Evolutionary conservation across 92 coral and sea anemone species (phyloP).

Genomic region (Actinernus sp.): DNA sequence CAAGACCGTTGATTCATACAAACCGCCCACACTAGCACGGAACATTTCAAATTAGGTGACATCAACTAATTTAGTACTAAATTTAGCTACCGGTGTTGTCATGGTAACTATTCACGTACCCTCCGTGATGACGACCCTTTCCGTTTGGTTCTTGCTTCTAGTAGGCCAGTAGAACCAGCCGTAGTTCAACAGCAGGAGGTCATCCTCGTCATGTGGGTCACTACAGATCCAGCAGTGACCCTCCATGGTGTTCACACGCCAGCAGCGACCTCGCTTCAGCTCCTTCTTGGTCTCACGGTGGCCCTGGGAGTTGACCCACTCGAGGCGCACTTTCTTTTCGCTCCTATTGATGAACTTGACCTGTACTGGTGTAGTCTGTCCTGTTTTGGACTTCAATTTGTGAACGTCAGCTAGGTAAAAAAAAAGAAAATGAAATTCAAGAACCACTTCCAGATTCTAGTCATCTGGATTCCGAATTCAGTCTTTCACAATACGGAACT

Average conservation of each 20-base stretch:
- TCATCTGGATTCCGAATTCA: too few species aligned
- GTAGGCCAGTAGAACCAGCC: constrained; percentile 83
- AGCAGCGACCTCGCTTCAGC: constrained; percentile 84
- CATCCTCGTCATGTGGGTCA: constrained; percentile 72
- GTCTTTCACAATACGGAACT: too few species aligned
- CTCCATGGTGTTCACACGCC: constrained; percentile 81
- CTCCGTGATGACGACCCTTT: constrained; percentile 91
- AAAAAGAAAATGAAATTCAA: too few species aligned
- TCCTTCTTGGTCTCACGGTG: constrained; percentile 77
- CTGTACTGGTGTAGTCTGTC: constrained; percentile 64
- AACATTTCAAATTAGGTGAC: too few species aligned
- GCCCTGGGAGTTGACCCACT: constrained; percentile 85
- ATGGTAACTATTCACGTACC: too few species aligned
- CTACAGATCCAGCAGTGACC: constrained; percentile 90
- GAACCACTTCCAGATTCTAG: too few species aligned
- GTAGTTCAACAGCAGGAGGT: constrained; percentile 79
- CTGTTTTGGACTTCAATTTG: constrained; percentile 55
- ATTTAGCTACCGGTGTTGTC: too few species aligned
- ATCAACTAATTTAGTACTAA: too few species aligned
- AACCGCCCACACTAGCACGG: too few species aligned
- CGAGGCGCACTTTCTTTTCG: constrained; percentile 65
- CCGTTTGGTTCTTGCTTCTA: constrained; percentile 55
- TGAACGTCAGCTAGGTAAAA: constrained; percentile 28
- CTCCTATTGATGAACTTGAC: constrained; percentile 92
- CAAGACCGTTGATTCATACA: too few species aligned